Base-by-base conservation (phyloP, 2,113 vertebrate genomes). In the Rhinopomastus cyanomelas region DNA sequence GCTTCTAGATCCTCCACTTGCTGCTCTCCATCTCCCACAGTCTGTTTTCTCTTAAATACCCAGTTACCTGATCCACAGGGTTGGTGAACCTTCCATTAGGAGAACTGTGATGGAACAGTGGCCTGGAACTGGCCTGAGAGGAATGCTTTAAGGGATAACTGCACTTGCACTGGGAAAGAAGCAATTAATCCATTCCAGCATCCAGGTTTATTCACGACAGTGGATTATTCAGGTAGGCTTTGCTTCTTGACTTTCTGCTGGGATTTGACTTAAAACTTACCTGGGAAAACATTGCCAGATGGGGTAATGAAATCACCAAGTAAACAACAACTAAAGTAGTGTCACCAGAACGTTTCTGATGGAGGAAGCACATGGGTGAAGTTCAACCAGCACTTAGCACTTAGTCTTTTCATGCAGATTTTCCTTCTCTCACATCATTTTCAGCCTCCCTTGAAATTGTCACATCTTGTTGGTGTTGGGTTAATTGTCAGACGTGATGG, bases 241-340 rank as follows among this genome's bases (percentile, higher is more conserved):
- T 72, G 48, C 29, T 37, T 72, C 72, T 19, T 64, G 30, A 22
- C 12, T 36, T 42, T 29, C 52, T 75, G 20, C 34, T 87, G 56
- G 57, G 60, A 89, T 74, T 85, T 74, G 48, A 32, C 44, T 42
- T 81, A 67, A 77, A 51, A 84, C 25, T 90, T 46, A 85, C n/a
- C 69, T 67, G 17, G 26, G 32, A 76, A 81, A 91, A 57, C 0
- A 0, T 16, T 72, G 49, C 71, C 62, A 85, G 66, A 53, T 81
- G 15, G 15, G 11, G 36, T 56, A 64, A 74, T 15, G 26, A 81
- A 81, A 91, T 61, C 1, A 19, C 12, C 42, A 66, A 75, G 55
- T 5, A 32, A 86, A 20, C 5, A 5, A 14, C 0, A 0, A 75
- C 18, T 71, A 30, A 74, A 92, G 81, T 3, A 5, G 25, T 59